phyloP scores from a whole-genome alignment of 2,888 invertebrate genomes.

The Strigamia maritima region DNA sequence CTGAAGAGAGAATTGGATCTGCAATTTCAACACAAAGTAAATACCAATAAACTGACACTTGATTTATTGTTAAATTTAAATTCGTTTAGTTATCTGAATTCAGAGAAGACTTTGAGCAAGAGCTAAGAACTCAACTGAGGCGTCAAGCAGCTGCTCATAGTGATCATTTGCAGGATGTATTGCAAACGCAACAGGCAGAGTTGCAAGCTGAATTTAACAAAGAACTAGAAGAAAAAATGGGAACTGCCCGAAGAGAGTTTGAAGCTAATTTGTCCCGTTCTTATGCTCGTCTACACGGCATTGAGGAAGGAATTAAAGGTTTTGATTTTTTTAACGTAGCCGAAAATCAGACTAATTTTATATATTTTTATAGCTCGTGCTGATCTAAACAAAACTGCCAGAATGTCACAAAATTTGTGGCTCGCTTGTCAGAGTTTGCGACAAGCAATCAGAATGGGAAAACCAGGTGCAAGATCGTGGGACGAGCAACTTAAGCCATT shows the following conservation, averaged over 20 bases:
- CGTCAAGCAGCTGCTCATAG: slow-evolving; percentile 81
- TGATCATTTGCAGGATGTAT: slow-evolving; percentile 71
- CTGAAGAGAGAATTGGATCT: slow-evolving; percentile 65
- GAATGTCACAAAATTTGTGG: slow-evolving; percentile 86
- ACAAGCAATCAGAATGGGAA: slow-evolving; percentile 66
- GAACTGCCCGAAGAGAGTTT: slow-evolving; percentile 64
- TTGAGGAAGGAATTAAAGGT: slow-evolving; percentile 74
- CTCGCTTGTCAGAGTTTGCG: slow-evolving; percentile 85
- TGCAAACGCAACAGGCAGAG: slow-evolving; percentile 62
- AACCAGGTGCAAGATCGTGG: slow-evolving; percentile 50
- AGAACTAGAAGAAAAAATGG: slow-evolving; percentile 63
- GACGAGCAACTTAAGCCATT: slow-evolving; percentile 62
- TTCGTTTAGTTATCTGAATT: slow-evolving; percentile 28
- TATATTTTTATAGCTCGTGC: slow-evolving; percentile 60
- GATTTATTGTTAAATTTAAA: too few species aligned
- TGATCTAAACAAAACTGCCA: slow-evolving; percentile 63
- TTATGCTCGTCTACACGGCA: slow-evolving; percentile 70
- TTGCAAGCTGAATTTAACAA: slow-evolving; percentile 54
- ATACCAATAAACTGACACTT: too few species aligned
- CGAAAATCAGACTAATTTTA: neutral
- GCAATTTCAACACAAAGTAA: slow-evolving; percentile 63
- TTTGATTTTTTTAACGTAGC: neutral
- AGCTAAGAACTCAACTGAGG: slow-evolving; percentile 72
- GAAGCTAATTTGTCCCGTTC: slow-evolving; percentile 69
- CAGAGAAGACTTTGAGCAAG: slow-evolving; percentile 55